Percentiles rank a stretch among this genome's conserved stretches.
These are phyloP conservation scores for Myopa tessellatipennis DNA, from an alignment of 2,888 invertebrate species.

Conservation along the genomic window DNA sequence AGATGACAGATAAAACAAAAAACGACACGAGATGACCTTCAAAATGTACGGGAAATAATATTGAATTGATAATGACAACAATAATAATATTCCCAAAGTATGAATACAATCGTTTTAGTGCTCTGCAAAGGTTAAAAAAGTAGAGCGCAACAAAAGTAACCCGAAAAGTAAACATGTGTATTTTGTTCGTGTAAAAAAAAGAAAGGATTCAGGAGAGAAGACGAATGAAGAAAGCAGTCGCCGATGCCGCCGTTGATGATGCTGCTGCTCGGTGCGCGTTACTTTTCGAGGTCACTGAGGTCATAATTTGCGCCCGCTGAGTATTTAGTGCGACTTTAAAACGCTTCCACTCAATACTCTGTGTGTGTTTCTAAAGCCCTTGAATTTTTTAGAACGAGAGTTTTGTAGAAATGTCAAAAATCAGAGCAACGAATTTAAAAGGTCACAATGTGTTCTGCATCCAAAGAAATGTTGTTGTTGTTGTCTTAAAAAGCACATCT, in stretches of 20 bases:
- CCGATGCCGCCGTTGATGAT: background rate
- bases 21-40: conserved; percentile 15
- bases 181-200: background rate
- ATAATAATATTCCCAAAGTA: background rate
- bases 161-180: too few relatives aligned
- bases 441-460: too few relatives aligned
- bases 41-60: background rate
- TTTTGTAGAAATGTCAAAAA: too few relatives aligned
- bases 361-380: too few relatives aligned
- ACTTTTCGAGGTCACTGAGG: conserved; percentile 52
- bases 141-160: conserved; percentile 48
- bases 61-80: background rate
- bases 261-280: background rate
- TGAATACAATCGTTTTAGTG: background rate
- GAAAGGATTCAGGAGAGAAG: conserved; percentile 52
- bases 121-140: conserved; percentile 44
- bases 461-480: too few relatives aligned
- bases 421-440: too few relatives aligned
- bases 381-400: too few relatives aligned
- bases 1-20: background rate
- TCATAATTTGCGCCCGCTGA: conserved; percentile 52
- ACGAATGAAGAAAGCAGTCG: conserved; percentile 61
- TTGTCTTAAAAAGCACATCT: too few relatives aligned
- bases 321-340: conserved; percentile 55
- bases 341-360: too few relatives aligned